Evolutionary conservation across 2,797 vertebrate species (phyloP), one percentile per base, ranked within the genome.

Genomic region (Merluccius polli): DNA sequence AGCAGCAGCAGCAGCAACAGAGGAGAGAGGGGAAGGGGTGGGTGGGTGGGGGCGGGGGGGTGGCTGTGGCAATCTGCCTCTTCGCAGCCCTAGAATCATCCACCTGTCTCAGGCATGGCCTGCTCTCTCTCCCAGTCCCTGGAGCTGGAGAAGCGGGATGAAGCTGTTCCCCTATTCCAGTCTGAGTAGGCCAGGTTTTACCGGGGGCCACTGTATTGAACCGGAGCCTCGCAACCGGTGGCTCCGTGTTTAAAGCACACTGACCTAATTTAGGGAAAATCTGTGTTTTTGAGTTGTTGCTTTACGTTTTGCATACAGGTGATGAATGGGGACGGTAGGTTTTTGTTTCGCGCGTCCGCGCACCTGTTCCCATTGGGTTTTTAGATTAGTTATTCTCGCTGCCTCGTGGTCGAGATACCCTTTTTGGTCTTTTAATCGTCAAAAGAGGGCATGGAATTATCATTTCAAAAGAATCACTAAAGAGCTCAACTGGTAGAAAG

Each of bases 41-140:
- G 4, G 41, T 3, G 41, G 38, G 13, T 13, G 13, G 44, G 16
- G 16, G 16, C 4, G 16, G 44, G 16, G 44, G 44, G 44, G 44
- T 4, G 36, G 36, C n/a, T n/a, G 87, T 79, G 79, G 44, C 9
- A 16, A 59, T 82, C 84, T 77, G 74, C 83, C 41, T 27, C 81
- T 81, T 82, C 27, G 80, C 81, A 82, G 82, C 85, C 85, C 44
- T 84, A 86, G 70, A 86, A 87, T 76, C 78, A 76, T 78, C 80
- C 88, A 88, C 89, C 86, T 88, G 86, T 86, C 83, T 87, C 68
- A 77, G 86, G 75, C 84, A 80, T 79, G 86, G 88, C 78, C 76
- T 77, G n/a, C n/a, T n/a, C 44, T 48, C 44, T 1, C 78, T 75
- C 48, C 6, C 52, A 35, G 76, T 89, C 85, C 85, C 86, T 35